Evolutionary conservation across 1,140 invertebrate species (phyloP).

Genomic region (Drosophila bocki): DNA sequence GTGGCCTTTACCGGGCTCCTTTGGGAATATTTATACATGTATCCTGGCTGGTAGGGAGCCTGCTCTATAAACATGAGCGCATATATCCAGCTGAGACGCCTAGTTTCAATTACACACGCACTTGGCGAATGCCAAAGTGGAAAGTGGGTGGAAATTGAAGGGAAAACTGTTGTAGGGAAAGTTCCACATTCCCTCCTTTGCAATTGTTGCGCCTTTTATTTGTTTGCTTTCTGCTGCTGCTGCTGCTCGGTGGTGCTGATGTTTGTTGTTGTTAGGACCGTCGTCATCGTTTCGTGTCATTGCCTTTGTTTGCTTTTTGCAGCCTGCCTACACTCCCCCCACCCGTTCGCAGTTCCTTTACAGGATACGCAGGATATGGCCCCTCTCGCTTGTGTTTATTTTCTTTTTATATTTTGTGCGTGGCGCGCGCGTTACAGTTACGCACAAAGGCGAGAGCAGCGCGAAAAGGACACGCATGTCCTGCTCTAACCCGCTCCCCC

Average conservation of each 20-base stretch:
- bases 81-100: conserved; percentile 41
- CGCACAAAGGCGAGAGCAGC: conserved; percentile 45
- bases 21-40: not conserved
- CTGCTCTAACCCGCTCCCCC: conserved; percentile 20
- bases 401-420: conserved; percentile 77
- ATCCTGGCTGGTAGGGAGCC: conserved; percentile 17
- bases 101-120: conserved; percentile 83
- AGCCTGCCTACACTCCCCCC: conserved; percentile 12
- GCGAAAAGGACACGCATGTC: conserved; percentile 63
- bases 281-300: conserved; percentile 78
- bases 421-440: conserved; percentile 60
- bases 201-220: conserved; percentile 84
- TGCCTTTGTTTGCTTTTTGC: conserved; percentile 80
- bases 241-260: conserved; percentile 34
- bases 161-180: conserved; percentile 3
- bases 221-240: conserved; percentile 70
- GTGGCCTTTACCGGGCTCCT: conserved; percentile 18
- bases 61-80: conserved; percentile 30
- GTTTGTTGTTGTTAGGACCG: conserved; percentile 52
- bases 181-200: conserved; percentile 38
- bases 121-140: conserved; percentile 55
- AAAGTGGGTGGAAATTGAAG: conserved; percentile 6
- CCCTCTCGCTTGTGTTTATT: conserved; percentile 64
- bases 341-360: not conserved
- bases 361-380: conserved; percentile 21